A percentile compares a stretch with the other conserved stretches of the same genome.
phyloP scores from a whole-genome alignment of 2,797 vertebrate species.

The Characodon lateralis region DNA sequence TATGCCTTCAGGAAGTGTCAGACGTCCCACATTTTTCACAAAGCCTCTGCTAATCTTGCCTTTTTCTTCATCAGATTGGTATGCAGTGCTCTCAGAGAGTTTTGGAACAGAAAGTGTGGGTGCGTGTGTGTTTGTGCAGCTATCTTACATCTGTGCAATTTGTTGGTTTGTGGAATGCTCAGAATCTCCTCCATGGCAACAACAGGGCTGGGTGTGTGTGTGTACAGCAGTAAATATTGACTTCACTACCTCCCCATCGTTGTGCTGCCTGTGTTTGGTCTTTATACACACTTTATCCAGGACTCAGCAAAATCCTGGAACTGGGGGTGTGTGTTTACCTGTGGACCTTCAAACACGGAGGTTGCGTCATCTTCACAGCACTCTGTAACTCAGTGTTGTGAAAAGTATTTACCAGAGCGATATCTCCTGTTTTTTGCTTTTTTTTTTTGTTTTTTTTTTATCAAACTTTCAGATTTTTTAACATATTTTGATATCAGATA shows the following conservation, averaged over 20 bases:
- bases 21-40: slow-evolving; percentile 41
- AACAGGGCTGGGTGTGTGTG: slow-evolving; percentile 27
- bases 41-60: slow-evolving; percentile 40
- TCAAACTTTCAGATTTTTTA: background rate
- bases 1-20: slow-evolving; percentile 46
- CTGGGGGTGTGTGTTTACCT: slow-evolving; percentile 65
- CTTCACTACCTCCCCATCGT: slow-evolving; percentile 4
- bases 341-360: slow-evolving; percentile 44
- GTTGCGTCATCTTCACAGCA: background rate
- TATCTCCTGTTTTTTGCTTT: background rate
- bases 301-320: slow-evolving; percentile 52
- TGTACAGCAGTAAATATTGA: slow-evolving; percentile 49
- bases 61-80: slow-evolving; percentile 55
- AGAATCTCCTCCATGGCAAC: slow-evolving; percentile 76
- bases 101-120: slow-evolving; percentile 50
- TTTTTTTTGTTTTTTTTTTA: background rate
- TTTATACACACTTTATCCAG: slow-evolving; percentile 54
- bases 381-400: slow-evolving; percentile 13
- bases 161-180: slow-evolving; percentile 76
- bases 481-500: background rate
- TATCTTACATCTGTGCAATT: slow-evolving; percentile 55
- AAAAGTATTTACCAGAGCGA: background rate
- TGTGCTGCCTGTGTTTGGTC: slow-evolving; percentile 42
- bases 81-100: slow-evolving; percentile 26
- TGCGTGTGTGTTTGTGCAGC: slow-evolving; percentile 18